phyloP scores from a whole-genome alignment of 2,888 invertebrate genomes.

The Tetheella fluctuosa region DNA sequence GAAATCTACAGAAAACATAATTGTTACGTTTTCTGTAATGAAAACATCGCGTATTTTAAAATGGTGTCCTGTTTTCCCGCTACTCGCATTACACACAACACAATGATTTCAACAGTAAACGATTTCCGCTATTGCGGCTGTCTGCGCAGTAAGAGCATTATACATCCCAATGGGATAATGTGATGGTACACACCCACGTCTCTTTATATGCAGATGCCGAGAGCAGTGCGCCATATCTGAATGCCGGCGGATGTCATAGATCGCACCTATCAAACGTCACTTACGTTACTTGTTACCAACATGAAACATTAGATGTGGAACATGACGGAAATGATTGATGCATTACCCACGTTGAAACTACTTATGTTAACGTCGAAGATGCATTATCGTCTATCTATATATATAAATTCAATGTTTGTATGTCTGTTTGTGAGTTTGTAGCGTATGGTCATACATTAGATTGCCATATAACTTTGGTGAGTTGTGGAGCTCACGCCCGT shows the following conservation, averaged over 20 bases:
- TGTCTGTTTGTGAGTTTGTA: no score
- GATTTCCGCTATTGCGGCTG: neutral
- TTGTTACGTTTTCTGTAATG: no score
- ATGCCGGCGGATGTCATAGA: constrained; percentile 49
- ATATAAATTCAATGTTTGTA: no score
- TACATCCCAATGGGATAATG: constrained; percentile 68
- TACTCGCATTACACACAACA: neutral
- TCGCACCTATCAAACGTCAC: constrained; percentile 49
- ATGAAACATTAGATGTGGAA: constrained; percentile 39
- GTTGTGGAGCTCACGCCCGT: no score
- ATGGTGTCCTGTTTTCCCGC: neutral
- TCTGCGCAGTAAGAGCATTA: constrained; percentile 14
- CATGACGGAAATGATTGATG: constrained; percentile 49
- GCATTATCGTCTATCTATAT: no score
- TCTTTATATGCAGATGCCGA: constrained; percentile 74
- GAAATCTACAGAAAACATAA: no score
- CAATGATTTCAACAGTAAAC: neutral
- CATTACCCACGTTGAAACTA: constrained; percentile 23
- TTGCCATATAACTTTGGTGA: no score
- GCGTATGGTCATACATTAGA: no score
- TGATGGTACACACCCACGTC: constrained; percentile 63
- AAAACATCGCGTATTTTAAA: no score
- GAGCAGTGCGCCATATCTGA: constrained; percentile 37
- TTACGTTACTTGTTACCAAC: constrained; percentile 32
- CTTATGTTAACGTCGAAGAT: neutral